Evolutionary conservation across 1,140 invertebrate species (phyloP), one percentile per base, ranked within the genome.

Genomic region (Penaeus indicus): DNA sequence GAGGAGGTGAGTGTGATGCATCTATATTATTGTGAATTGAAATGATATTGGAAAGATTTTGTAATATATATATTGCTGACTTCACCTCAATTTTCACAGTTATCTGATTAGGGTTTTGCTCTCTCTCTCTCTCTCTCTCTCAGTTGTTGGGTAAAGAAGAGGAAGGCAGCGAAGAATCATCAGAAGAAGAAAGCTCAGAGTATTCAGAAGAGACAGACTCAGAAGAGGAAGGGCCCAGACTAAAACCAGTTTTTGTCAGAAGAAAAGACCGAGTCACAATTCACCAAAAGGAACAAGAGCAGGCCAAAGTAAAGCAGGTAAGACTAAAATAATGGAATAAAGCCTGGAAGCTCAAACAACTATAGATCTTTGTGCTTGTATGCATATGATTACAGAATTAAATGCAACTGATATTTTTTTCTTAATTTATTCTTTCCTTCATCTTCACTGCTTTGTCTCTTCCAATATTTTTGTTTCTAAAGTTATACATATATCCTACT

Each of bases 191-290:
- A 92, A 94, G 95, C 92, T 95, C 96, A 87, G 96, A 95, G 92
- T 95, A 97, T 92, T 97, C 97, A 92, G 97, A 99, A 93, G 97
- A 97, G 91, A 96, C 96, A 47, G 94, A 97, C 92, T 97, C 96
- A 72, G 97, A 98, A 93, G 97, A 97, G 92, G 96, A 95, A 84
- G 95, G 94, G 90, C 97, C 98, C 0, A 94, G 98, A 86, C 94
- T 99, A 13, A 99, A 99, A 92, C 99, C 99, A 10, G 96, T 99
- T 1, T 99, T 99, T 94, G 98, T 99, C 0, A 94, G 97, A 89
- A 99, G 99, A 92, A 95, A 95, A 90, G 98, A 99, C 92, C 94
- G 99, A 89, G 96, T 99, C 69, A 99, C 99, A 10, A 96, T 99
- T 63, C 96, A 97, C 91, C 98, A 99, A 92, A 96, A 97, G 91